Evolutionary conservation across 2,888 invertebrate species (phyloP).

Genomic region (Fabriciana adippe): DNA sequence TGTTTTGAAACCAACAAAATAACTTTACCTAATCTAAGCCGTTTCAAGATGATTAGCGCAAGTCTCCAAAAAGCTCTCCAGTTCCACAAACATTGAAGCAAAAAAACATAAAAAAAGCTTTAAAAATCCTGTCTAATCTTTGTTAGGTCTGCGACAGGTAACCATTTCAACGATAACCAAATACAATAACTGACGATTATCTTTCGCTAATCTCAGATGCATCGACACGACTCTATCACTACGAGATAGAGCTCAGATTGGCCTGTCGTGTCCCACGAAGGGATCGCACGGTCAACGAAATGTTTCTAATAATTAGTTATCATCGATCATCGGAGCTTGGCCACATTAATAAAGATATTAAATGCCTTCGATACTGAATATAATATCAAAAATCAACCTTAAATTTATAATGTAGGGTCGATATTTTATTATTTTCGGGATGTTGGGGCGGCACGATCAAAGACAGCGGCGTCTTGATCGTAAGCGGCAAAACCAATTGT

Average conservation of each 20-base stretch:
- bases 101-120: slow-evolving; percentile 29
- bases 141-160: slow-evolving; percentile 51
- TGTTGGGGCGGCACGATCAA: slow-evolving; percentile 65
- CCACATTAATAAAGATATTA: slow-evolving; percentile 79
- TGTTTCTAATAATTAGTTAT: slow-evolving; percentile 80
- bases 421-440: slow-evolving; percentile 28
- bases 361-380: slow-evolving; percentile 57
- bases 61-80: slow-evolving; percentile 27
- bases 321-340: slow-evolving; percentile 75
- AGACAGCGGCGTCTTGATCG: slow-evolving; percentile 63
- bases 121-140: slow-evolving; percentile 49
- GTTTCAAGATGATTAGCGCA: slow-evolving; percentile 30
- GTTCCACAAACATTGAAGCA: slow-evolving; percentile 29
- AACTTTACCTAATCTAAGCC: slow-evolving; percentile 10
- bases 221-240: slow-evolving; percentile 41
- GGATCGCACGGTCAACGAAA: slow-evolving; percentile 69
- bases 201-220: slow-evolving; percentile 55
- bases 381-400: slow-evolving; percentile 38
- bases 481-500: slow-evolving; percentile 70
- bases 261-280: slow-evolving; percentile 24
- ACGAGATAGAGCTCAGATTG: slow-evolving; percentile 40
- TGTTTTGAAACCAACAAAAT: slow-evolving; percentile 16
- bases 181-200: slow-evolving; percentile 76
- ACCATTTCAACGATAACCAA: slow-evolving; percentile 71
- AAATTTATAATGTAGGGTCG: slow-evolving; percentile 28